Evolutionary conservation across 2,888 invertebrate genomes (phyloP).

Genomic region (Apamea epomidion): DNA sequence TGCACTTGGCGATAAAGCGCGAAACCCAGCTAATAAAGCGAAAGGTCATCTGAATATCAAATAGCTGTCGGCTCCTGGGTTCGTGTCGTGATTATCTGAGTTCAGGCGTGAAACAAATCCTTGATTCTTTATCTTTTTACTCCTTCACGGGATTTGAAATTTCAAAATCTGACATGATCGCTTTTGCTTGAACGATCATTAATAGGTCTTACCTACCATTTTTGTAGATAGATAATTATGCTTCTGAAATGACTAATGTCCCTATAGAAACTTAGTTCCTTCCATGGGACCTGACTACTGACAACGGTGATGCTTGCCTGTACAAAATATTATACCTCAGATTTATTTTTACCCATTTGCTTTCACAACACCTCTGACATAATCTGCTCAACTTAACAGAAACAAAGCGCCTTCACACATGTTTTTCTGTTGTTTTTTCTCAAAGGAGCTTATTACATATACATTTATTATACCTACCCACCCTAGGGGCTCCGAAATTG

Average conservation of each 20-base stretch:
- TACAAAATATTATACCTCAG: neutral
- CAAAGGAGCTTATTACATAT: constrained; percentile 35
- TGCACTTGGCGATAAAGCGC: constrained; percentile 44
- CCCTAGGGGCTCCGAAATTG: constrained; percentile 46
- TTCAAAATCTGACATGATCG: neutral
- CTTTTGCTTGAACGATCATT: neutral
- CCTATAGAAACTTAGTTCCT: neutral
- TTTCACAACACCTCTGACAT: constrained; percentile 38
- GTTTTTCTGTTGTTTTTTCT: constrained; percentile 40
- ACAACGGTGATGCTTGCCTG: neutral
- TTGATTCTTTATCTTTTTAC: constrained; percentile 46
- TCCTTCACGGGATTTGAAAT: constrained; percentile 21
- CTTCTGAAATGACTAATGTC: neutral
- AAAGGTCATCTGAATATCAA: constrained; percentile 61
- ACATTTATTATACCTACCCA: constrained; percentile 46
- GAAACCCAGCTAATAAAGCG: constrained; percentile 36
- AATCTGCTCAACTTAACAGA: constrained; percentile 36
- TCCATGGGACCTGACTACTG: neutral
- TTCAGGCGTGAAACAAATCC: constrained; percentile 43
- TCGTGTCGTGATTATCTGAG: constrained; percentile 51
- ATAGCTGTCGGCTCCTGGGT: constrained; percentile 31
- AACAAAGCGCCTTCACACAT: constrained; percentile 22
- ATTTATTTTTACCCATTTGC: constrained; percentile 35
- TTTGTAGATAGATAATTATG: neutral
- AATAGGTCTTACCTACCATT: neutral